A percentile compares a stretch with the other conserved stretches of the same genome.
Conservation (phyloP, 2,888 invertebrate species). For the Scaptomyza tumidula region DNA sequence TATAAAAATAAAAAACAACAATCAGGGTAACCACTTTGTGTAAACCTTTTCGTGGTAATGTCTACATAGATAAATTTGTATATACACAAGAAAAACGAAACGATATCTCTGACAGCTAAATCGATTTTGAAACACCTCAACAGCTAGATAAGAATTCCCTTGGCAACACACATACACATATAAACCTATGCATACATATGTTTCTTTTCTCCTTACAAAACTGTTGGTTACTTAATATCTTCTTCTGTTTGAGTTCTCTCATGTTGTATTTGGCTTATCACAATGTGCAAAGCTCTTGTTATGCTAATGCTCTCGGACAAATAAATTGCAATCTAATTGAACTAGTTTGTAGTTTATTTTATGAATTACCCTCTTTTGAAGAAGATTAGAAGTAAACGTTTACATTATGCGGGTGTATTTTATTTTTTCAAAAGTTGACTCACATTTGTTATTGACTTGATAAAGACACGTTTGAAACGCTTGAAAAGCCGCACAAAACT, state of each 20-base stretch:
- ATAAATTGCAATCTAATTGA: background rate
- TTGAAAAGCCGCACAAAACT: slow-evolving; percentile 16
- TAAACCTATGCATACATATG: background rate
- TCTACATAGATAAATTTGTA: background rate
- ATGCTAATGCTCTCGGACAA: background rate
- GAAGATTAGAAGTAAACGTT: background rate
- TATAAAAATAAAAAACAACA: no score
- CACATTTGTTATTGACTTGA: background rate
- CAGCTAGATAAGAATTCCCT: slow-evolving; percentile 26
- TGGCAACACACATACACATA: slow-evolving; percentile 9
- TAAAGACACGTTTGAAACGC: slow-evolving; percentile 14
- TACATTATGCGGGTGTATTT: background rate
- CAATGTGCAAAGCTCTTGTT: background rate
- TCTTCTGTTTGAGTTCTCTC: background rate
- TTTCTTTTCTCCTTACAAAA: background rate
- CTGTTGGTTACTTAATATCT: background rate
- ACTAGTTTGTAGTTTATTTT: background rate
- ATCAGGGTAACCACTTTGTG: no score
- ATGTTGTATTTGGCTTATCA: background rate
- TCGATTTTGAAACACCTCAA: slow-evolving; percentile 33
- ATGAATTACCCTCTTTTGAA: no score
- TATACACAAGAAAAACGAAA: slow-evolving; percentile 11
- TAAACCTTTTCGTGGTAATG: no score
- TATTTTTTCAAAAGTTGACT: background rate
- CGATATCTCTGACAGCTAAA: slow-evolving; percentile 25